A percentile compares a stretch with the other conserved stretches of the same genome.
Evolutionary conservation across 2,113 vertebrate species (phyloP).

Genomic region (Engystomops pustulosus): DNA sequence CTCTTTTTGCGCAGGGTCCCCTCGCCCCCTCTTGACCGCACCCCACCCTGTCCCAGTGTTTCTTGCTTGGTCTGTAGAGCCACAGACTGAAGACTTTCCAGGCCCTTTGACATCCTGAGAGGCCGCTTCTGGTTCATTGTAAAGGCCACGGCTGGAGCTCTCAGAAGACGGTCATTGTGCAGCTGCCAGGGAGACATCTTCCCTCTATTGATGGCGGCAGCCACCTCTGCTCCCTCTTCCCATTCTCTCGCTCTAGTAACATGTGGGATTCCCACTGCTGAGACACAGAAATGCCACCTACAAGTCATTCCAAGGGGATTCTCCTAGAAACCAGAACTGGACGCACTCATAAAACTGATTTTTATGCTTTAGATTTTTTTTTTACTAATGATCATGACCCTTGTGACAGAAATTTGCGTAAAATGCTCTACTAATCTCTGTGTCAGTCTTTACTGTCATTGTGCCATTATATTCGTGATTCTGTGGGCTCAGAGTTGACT

Average conservation of each 20-base stretch:
- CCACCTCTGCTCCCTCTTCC: not conserved
- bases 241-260: not conserved
- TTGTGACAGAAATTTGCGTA: too few relatives aligned
- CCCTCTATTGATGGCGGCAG: conserved; percentile 36
- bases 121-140: conserved; percentile 48
- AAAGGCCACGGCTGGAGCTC: conserved; percentile 24
- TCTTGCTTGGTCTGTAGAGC: not conserved
- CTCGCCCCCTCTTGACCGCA: not conserved
- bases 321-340: not conserved
- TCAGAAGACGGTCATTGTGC: conserved; percentile 37
- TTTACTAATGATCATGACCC: not conserved
- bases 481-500: not conserved
- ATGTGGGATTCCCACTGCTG: not conserved
- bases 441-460: not conserved
- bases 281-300: conserved; percentile 7
- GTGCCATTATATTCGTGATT: not conserved
- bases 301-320: not conserved
- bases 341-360: not conserved
- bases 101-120: conserved; percentile 24
- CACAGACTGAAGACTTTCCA: conserved; percentile 20
- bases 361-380: not conserved
- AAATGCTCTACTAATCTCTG: not conserved
- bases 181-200: conserved; percentile 42
- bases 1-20: not conserved
- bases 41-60: not conserved